Conservation (phyloP, 2,888 invertebrate species). For the Leptinotarsa tumamoca region DNA sequence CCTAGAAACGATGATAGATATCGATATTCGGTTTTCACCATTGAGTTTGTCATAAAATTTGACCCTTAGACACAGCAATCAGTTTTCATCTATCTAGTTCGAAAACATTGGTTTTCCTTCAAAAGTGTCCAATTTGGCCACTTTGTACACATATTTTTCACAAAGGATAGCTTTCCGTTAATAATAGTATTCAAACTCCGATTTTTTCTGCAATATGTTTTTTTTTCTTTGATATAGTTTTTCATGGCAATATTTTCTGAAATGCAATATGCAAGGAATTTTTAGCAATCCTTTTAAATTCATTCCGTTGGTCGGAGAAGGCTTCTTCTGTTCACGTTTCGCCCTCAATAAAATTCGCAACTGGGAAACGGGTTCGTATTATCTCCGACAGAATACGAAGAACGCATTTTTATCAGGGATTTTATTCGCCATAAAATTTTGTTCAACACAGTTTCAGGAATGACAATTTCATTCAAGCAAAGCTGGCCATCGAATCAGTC, state of each 20-base stretch:
- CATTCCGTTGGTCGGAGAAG: neutral
- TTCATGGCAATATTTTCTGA: neutral
- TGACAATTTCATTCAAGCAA: neutral
- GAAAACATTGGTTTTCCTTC: no score
- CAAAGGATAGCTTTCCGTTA: no score
- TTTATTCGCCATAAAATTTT: neutral
- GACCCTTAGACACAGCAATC: no score
- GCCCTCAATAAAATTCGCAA: neutral
- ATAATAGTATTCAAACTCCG: no score
- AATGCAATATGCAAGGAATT: neutral
- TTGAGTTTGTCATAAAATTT: no score
- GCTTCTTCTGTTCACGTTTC: neutral
- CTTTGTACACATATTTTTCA: no score
- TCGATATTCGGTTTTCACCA: no score
- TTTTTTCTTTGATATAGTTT: neutral
- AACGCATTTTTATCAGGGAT: neutral
- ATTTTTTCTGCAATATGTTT: no score
- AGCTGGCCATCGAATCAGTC: neutral
- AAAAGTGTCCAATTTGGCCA: no score
- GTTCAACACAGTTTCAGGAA: neutral
- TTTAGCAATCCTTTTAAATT: neutral
- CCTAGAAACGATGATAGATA: no score
- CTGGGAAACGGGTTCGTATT: neutral
- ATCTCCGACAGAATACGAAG: neutral
- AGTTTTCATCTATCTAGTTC: no score